Percentiles rank a stretch among this genome's conserved stretches.
These are phyloP conservation scores for Tinea pellionella DNA, from an alignment of 2,888 invertebrate genomes.

Conservation along the genomic window DNA sequence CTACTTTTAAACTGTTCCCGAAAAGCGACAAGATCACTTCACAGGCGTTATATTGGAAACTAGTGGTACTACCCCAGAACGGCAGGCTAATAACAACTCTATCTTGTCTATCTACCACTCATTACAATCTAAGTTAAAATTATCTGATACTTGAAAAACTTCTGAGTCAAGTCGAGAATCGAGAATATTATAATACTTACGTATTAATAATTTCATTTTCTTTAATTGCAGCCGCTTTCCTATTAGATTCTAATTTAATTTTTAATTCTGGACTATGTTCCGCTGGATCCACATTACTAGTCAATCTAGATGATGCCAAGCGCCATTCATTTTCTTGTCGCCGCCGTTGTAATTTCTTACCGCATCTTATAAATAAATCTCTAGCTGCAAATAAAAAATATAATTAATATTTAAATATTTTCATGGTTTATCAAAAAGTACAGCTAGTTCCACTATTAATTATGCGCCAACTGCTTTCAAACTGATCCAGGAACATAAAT, in stretches of 20 bases:
- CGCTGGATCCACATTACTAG: conserved; percentile 70
- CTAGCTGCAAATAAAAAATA: conserved; percentile 52
- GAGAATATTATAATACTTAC: conserved; percentile 28
- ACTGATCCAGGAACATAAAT: too few species aligned
- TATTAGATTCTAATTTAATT: conserved; percentile 69
- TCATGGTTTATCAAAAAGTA: too few species aligned
- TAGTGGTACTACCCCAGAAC: too few species aligned
- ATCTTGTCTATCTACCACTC: too few species aligned
- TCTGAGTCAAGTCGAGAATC: background rate
- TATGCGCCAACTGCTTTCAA: too few species aligned
- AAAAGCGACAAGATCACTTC: too few species aligned
- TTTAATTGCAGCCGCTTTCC: conserved; percentile 51
- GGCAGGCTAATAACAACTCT: too few species aligned
- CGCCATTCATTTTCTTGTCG: conserved; percentile 75
- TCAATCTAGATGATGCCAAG: conserved; percentile 63
- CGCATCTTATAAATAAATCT: conserved; percentile 74
- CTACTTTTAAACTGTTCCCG: too few species aligned
- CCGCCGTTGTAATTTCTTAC: conserved; percentile 72
- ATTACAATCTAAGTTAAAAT: too few species aligned
- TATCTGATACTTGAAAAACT: too few species aligned
- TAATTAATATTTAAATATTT: background rate
- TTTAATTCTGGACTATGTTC: conserved; percentile 59
- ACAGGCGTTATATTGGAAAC: too few species aligned
- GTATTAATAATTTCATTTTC: conserved; percentile 67
- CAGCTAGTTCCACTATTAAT: too few species aligned